phyloP scores from a whole-genome alignment of 2,113 vertebrate species.

The Mobula birostris region DNA sequence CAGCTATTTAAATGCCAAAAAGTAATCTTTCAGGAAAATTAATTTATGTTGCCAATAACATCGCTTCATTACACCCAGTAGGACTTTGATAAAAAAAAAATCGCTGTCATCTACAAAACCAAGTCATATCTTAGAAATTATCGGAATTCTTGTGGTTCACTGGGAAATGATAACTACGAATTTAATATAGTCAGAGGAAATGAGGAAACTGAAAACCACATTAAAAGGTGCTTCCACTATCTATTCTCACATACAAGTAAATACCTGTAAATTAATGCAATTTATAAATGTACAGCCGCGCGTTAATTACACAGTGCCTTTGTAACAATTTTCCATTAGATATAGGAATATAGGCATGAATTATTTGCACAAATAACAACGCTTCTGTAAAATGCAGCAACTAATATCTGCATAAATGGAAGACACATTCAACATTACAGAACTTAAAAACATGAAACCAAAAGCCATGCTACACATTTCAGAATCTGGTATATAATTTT shows the following conservation, averaged over 20 bases:
- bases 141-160: neutral
- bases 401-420: neutral
- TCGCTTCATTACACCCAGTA: neutral
- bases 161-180: neutral
- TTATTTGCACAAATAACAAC: neutral
- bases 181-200: neutral
- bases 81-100: neutral
- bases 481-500: neutral
- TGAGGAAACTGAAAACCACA: constrained; percentile 11
- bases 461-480: neutral
- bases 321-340: neutral
- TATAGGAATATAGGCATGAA: neutral
- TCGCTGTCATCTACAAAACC: neutral
- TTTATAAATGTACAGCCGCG: too few species aligned
- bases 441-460: neutral
- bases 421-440: neutral
- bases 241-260: neutral
- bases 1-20: neutral
- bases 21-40: neutral
- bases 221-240: neutral
- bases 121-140: neutral
- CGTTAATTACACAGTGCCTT: neutral
- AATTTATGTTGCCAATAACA: neutral
- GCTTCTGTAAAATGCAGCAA: neutral
- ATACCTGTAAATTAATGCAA: neutral